Evolutionary conservation across 2,797 vertebrate genomes (phyloP), one percentile per base, ranked within the genome.

Genomic region (Euthynnus affinis): DNA sequence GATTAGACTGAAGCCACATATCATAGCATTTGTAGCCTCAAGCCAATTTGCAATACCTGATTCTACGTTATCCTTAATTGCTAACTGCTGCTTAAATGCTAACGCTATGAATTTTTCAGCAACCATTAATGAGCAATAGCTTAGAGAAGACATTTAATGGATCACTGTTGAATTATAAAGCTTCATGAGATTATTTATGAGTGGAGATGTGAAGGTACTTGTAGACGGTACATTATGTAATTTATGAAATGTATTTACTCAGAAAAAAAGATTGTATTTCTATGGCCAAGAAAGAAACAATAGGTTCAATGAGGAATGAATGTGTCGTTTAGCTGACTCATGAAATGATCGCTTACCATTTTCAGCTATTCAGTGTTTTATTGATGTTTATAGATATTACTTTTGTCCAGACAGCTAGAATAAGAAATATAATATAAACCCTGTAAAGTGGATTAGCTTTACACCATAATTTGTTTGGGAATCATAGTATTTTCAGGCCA

Each of bases 51-150:
- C 62, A 34, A 40, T n/a, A 29, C 53, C 85, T 84, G 84, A 89
- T 74, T 66, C 66, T 67, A 34, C 51, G 25, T 76, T 61, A 42
- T 37, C 72, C 56, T 78, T 91, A 89, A 91, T 90, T 85, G 73
- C 78, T 68, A 79, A 84, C 81, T 76, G 82, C 78, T 79, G 86
- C 79, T 88, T 76, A 75, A 89, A 91, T 79, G 83, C 84, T 74
- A 86, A 88, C 68, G 67, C 82, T 74, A 82, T 88, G 53, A 82
- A 78, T 82, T 81, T 85, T 86, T 78, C 70, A 87, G 64, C 52
- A 68, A 65, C 40, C 66, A 48, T 81, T 84, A 91, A 89, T 80
- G 80, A 87, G 78, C 62, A 62, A 63, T 68, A 58, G 71, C 49
- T 81, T 56, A 76, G 63, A 76, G 78, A 78, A 44, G 32, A 29